phyloP scores from a whole-genome alignment of 37 sponge, comb jelly and placozoan genomes.

The Ianthella basta region DNA sequence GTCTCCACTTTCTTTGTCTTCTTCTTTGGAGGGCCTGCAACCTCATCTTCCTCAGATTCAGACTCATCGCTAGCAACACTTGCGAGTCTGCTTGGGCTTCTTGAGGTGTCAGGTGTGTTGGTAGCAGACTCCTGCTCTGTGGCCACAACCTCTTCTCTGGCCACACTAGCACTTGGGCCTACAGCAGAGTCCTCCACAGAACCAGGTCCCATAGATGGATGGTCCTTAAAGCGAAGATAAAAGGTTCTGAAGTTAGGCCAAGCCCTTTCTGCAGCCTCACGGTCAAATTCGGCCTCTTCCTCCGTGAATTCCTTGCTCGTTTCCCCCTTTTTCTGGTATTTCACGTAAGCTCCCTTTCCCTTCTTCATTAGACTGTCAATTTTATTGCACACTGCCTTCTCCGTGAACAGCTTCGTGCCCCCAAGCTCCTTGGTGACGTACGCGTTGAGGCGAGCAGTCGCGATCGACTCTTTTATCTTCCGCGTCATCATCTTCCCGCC shows the following conservation, averaged over 20 bases:
- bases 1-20: neutral
- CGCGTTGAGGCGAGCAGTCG: neutral
- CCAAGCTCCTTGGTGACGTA: neutral
- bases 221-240: slow-evolving; percentile 9
- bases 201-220: slow-evolving; percentile 14
- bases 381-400: slow-evolving; percentile 6
- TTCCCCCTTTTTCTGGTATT: neutral
- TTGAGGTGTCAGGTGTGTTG: neutral
- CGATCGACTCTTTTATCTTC: neutral
- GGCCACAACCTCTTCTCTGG: neutral
- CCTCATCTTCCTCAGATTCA: too few species aligned
- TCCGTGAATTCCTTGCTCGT: neutral
- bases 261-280: neutral
- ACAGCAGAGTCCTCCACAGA: neutral
- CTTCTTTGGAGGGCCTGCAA: too few species aligned
- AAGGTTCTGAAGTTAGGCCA: slow-evolving; percentile 9
- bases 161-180: neutral
- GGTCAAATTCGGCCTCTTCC: neutral
- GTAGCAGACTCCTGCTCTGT: neutral
- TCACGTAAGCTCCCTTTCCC: neutral
- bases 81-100: neutral
- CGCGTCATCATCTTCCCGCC: neutral
- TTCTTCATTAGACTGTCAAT: neutral
- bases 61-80: neutral
- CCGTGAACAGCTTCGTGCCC: neutral